phyloP scores from a whole-genome alignment of 1,140 invertebrate species.

The Orius laevigatus region DNA sequence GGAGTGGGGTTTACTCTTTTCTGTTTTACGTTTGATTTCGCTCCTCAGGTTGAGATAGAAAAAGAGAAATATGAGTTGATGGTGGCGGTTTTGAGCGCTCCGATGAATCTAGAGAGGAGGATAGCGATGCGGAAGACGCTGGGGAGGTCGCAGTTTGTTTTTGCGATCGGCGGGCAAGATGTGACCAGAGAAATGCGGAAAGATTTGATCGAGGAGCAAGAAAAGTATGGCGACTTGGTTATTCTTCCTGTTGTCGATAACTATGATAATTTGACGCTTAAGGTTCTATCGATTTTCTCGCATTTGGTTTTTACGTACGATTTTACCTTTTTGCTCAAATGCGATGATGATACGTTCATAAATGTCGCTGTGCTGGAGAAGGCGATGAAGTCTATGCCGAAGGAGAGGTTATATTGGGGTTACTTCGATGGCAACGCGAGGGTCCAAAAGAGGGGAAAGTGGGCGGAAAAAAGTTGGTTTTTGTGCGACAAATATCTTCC shows the following conservation, averaged over 20 bases:
- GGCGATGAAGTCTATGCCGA: conserved; percentile 33
- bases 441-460: conserved; percentile 63
- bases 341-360: conserved; percentile 74
- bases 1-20: too few species aligned
- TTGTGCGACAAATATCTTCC: conserved; percentile 87
- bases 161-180: conserved; percentile 48
- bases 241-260: conserved; percentile 46
- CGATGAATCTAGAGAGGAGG: conserved; percentile 37
- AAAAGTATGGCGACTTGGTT: conserved; percentile 45
- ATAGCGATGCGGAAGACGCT: conserved; percentile 56
- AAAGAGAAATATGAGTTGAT: conserved; percentile 25
- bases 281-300: conserved; percentile 46
- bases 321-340: conserved; percentile 68
- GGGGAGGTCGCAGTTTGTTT: conserved; percentile 45
- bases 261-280: conserved; percentile 53
- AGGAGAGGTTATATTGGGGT: conserved; percentile 65
- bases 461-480: conserved; percentile 76
- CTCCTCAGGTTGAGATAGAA: too few species aligned
- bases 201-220: conserved; percentile 42
- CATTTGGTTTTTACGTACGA: conserved; percentile 30
- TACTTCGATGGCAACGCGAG: conserved; percentile 77
- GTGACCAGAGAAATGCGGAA: conserved; percentile 29
- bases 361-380: conserved; percentile 40
- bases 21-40: too few species aligned
- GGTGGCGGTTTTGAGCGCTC: conserved; percentile 23